phyloP scores from a whole-genome alignment of 1,140 invertebrate species.

The Coptotermes formosanus region DNA sequence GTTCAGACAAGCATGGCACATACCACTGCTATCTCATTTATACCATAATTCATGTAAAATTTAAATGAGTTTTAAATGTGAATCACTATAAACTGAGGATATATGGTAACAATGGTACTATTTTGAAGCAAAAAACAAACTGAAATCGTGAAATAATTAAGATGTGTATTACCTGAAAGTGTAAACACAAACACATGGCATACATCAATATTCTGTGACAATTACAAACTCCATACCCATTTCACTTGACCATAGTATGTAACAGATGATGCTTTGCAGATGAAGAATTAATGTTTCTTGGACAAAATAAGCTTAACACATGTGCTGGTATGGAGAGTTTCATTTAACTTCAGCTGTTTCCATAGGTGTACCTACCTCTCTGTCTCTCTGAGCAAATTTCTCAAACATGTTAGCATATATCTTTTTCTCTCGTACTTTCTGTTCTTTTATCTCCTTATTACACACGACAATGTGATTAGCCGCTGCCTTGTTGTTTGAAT shows the following conservation, averaged over 20 bases:
- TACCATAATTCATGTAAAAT: too few relatives aligned
- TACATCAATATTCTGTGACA: neutral
- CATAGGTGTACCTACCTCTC: slow-evolving; percentile 60
- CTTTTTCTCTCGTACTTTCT: slow-evolving; percentile 80
- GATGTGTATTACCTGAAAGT: neutral
- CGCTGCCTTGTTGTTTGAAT: slow-evolving; percentile 82
- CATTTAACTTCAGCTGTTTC: neutral
- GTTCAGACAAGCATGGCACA: too few relatives aligned
- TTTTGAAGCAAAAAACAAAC: neutral
- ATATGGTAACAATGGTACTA: neutral
- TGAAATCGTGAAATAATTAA: neutral
- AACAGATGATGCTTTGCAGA: too few relatives aligned
- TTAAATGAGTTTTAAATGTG: too few relatives aligned
- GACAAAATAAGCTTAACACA: too few relatives aligned
- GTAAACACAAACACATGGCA: neutral
- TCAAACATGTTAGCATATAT: slow-evolving; percentile 95
- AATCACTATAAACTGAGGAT: neutral
- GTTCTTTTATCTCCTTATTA: slow-evolving; percentile 70
- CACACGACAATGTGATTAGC: slow-evolving; percentile 73
- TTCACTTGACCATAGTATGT: too few relatives aligned
- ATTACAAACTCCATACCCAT: too few relatives aligned
- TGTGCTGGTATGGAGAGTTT: neutral
- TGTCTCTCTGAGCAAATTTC: slow-evolving; percentile 78
- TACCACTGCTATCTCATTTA: too few relatives aligned
- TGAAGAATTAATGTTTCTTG: too few relatives aligned